A percentile compares a stretch with the other conserved stretches of the same genome.
These are phyloP conservation scores for Mustela nigripes DNA, from an alignment of 2,113 vertebrate species.

Conservation along the genomic window DNA sequence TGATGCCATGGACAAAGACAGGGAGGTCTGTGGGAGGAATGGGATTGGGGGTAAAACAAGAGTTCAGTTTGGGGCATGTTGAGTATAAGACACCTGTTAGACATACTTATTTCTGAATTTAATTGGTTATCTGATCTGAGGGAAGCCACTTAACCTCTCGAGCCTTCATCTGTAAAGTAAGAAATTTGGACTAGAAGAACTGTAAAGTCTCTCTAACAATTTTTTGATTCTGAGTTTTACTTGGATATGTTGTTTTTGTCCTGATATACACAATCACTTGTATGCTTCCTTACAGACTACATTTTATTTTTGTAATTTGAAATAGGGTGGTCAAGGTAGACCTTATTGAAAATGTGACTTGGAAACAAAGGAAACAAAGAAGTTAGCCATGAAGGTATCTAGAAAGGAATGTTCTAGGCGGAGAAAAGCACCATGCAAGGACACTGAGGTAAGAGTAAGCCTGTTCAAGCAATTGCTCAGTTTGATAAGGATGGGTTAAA, in stretches of 20 bases:
- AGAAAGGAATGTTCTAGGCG: not conserved
- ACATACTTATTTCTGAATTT: not conserved
- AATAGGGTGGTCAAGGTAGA: not conserved
- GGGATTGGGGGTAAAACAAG: not conserved
- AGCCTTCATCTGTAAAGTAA: not conserved
- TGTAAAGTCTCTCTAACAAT: not conserved
- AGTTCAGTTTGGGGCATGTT: not conserved
- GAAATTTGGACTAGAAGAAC: not conserved
- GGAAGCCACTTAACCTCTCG: not conserved
- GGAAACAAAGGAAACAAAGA: constrained; percentile 1
- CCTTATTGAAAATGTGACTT: not conserved
- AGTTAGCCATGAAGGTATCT: not conserved
- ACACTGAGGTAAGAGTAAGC: not conserved
- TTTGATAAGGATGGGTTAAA: not conserved
- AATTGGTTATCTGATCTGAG: not conserved
- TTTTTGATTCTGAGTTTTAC: constrained; percentile 29
- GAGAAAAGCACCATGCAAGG: not conserved
- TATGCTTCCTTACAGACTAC: not conserved
- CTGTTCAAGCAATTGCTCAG: not conserved
- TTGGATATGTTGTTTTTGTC: not conserved
- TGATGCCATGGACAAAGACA: not conserved
- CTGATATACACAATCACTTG: not conserved
- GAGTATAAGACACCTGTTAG: not conserved
- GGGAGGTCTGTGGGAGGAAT: not conserved
- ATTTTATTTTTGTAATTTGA: constrained; percentile 47